Percentiles rank a stretch among this genome's conserved stretches.
These are phyloP conservation scores for Phenganax marumi DNA, from an alignment of 92 coral and sea anemone species.

Conservation along the genomic window DNA sequence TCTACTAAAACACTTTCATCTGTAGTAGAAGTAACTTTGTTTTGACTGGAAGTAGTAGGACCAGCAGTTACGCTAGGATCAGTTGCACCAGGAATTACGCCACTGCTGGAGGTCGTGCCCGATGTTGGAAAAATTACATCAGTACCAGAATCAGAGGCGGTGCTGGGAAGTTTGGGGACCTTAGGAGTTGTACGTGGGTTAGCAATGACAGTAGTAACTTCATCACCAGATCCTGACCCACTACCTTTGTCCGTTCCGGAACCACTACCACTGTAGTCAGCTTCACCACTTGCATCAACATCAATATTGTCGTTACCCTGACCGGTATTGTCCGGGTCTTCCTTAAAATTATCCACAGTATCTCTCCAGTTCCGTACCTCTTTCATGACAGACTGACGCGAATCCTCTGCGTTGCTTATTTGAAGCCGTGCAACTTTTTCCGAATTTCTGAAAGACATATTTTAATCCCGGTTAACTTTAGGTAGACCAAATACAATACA, in stretches of 20 bases:
- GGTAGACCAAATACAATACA: background rate
- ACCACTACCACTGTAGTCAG: background rate
- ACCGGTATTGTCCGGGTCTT: background rate
- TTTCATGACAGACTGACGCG: background rate
- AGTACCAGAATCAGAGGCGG: background rate
- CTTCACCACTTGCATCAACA: conserved; percentile 3
- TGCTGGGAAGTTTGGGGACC: background rate
- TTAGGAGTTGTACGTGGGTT: background rate
- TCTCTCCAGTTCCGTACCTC: background rate
- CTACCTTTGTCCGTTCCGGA: conserved; percentile 1
- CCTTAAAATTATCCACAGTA: background rate
- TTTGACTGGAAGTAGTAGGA: no score
- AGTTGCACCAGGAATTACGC: no score
- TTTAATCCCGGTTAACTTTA: background rate
- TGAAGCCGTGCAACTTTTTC: background rate
- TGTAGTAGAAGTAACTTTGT: background rate
- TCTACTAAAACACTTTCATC: background rate
- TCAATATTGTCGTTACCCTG: background rate
- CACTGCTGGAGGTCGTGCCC: no score
- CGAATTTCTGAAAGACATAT: background rate
- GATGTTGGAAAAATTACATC: background rate
- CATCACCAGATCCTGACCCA: conserved; percentile 16
- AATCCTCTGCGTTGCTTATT: background rate
- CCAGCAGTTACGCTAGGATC: no score
- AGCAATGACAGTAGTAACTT: background rate